Base-by-base conservation (phyloP, 2,888 invertebrate genomes). In the Helleia helle region DNA sequence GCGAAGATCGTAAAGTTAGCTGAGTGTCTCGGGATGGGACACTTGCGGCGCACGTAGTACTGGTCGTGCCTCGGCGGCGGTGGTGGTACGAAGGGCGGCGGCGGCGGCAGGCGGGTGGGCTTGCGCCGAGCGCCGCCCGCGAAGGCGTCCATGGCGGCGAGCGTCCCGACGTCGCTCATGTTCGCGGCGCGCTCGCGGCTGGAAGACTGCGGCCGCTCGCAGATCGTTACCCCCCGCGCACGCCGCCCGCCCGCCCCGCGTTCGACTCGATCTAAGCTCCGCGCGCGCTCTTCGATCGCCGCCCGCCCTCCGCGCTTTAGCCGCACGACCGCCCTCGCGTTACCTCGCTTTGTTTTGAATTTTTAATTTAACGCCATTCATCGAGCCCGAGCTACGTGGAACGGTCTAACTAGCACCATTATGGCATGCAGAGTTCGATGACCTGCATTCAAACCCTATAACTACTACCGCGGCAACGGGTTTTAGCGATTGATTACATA, bases 161-260 rank as follows among this genome's bases (percentile, higher is more conserved):
- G 83, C 77, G 83, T 83, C 71, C 80, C 84, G 64, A 83, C 84
- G 77, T 81, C 81, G 77, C 81, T 71, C 84, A 84, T 84, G 75
- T 73, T 81, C 71, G 66, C 80, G 65, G 64, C 72, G 67, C 74
- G 74, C 86, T 86, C 65, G 73, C 75, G 67, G 74, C 71, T 77
- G 77, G 76, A 77, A 77, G 72, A 81, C 80, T 79, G 80, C 75
- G 76, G 66, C 73, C 46, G 55, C 45, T 50, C 46, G 51, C 48
- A 51, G 56, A 57, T 58, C 60, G 58, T 58, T 59, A 58, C 58
- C 57, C 53, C 51, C 41, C 72, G 65, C 60, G n/a, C n/a, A n/a
- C 57, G 59, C 58, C 69, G 6, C n/a, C 69, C 71, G 65, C 73
- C 72, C 71, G 69, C 62, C 56, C 68, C 62, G 64, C 67, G 65